Evolutionary conservation across 1,140 invertebrate genomes (phyloP).

Genomic region (Papilio helenus): DNA sequence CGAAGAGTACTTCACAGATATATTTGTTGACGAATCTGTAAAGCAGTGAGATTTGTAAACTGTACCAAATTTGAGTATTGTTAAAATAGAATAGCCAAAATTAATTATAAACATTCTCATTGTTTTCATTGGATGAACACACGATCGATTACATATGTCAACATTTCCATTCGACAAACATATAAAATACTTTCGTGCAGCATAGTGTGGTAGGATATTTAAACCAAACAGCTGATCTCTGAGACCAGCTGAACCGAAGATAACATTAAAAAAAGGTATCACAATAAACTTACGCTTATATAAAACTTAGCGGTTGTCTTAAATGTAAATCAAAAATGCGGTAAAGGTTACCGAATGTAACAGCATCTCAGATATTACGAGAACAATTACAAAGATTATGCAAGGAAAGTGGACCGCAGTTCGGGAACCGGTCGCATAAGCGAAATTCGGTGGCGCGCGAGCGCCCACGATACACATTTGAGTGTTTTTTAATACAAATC

Average conservation of each 20-base stretch:
- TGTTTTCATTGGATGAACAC: constrained; percentile 7
- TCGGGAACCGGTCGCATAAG: constrained; percentile 45
- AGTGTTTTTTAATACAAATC: not conserved
- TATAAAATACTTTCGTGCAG: not conserved
- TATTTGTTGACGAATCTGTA: not conserved
- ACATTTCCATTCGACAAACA: not conserved
- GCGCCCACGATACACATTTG: not conserved
- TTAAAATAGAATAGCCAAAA: not conserved
- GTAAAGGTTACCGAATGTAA: constrained; percentile 35
- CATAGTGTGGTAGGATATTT: no score
- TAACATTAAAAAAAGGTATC: no score
- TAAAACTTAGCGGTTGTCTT: not conserved
- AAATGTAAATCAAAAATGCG: constrained; percentile 23
- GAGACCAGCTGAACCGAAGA: no score
- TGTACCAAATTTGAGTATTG: not conserved
- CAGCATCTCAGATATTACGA: constrained; percentile 40
- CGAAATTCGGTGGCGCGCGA: constrained; percentile 39
- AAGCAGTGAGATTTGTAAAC: not conserved
- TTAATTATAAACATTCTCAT: not conserved
- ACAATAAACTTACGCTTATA: no score
- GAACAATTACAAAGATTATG: constrained; percentile 52
- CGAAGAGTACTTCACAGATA: not conserved
- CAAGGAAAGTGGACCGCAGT: constrained; percentile 50
- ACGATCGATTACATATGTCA: not conserved
- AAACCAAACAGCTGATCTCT: no score